Evolutionary conservation across 2,113 vertebrate species (phyloP), one percentile per base, ranked within the genome.

Genomic region (Murina feae): DNA sequence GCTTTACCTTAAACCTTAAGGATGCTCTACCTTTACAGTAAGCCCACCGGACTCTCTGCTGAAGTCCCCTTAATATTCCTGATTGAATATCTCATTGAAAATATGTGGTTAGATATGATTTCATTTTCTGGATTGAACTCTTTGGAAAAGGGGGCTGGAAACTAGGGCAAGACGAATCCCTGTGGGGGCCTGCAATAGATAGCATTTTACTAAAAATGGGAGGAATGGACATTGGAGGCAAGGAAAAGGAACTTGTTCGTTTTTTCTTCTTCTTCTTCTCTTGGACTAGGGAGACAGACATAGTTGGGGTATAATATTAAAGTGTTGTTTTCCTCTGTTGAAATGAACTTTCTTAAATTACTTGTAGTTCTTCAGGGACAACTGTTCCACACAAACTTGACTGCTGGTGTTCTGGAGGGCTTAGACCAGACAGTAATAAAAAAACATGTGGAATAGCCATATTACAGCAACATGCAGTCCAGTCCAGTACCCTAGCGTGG

Each of bases 331-430:
- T n/a, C 16, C 25, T 91, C 72, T 39, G 49, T 30, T 89, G 20
- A 83, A 86, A 84, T 96, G 83, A 80, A 87, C 89, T 87, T 93
- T 81, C 71, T 90, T 51, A 53, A 88, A 71, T 91, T 81, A 51
- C 30, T 93, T n/a, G 42, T 44, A 51, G 55, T 35, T 90, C 76
- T 87, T 89, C 18, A 69, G 44, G 60, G 72, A 84, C 84, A 90
- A 82, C 30, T 37, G 25, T 81, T 76, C 65, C 39, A 80, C 47
- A 69, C 11, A 76, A 30, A 11, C 51, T 21, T 65, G 49, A 71
- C 47, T 68, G 66, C 39, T 81, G 37, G 47, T 79, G 32, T 69
- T 89, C 55, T 65, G 30, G 53, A 20, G 25, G 32, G 88, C 44
- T 51, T 83, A 37, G 58, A 14, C 11, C 30, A 16, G 13, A 37